Conservation (phyloP, 1,140 invertebrate species). For the Aphelinus atriplicis region DNA sequence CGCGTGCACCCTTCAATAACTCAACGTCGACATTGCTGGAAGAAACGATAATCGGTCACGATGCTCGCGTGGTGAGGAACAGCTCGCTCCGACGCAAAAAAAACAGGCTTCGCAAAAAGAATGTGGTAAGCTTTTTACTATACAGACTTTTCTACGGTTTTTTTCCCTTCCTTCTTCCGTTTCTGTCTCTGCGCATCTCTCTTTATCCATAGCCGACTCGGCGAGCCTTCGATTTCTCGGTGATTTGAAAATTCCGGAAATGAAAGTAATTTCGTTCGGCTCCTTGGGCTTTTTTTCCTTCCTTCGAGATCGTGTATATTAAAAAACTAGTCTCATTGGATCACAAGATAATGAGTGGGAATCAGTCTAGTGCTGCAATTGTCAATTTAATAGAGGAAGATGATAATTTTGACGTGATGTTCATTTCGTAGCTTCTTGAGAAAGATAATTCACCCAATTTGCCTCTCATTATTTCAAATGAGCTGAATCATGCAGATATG, state of each 20-base stretch:
- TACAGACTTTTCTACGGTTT: neutral
- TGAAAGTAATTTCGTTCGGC: neutral
- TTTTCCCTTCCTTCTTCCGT: neutral
- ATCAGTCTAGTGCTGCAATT: neutral
- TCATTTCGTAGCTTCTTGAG: neutral
- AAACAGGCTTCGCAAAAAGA: slow-evolving; percentile 73
- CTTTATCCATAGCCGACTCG: too few species aligned
- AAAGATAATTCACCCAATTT: neutral
- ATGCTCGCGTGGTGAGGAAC: slow-evolving; percentile 60
- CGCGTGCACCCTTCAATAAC: slow-evolving; percentile 58
- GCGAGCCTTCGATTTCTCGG: neutral
- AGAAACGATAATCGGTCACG: slow-evolving; percentile 57
- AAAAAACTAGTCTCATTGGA: neutral
- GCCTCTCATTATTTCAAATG: neutral
- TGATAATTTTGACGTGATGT: neutral
- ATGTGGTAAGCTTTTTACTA: slow-evolving; percentile 58
- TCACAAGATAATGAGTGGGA: neutral
- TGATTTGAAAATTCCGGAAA: slow-evolving; percentile 9
- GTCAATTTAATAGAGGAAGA: neutral
- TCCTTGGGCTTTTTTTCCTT: neutral
- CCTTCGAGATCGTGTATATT: neutral
- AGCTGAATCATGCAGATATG: too few species aligned
- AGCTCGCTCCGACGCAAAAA: slow-evolving; percentile 74
- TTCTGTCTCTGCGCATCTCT: neutral
- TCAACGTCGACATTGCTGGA: slow-evolving; percentile 62